Evolutionary conservation across 2,113 vertebrate genomes (phyloP).

Genomic region (Serilophus lunatus): DNA sequence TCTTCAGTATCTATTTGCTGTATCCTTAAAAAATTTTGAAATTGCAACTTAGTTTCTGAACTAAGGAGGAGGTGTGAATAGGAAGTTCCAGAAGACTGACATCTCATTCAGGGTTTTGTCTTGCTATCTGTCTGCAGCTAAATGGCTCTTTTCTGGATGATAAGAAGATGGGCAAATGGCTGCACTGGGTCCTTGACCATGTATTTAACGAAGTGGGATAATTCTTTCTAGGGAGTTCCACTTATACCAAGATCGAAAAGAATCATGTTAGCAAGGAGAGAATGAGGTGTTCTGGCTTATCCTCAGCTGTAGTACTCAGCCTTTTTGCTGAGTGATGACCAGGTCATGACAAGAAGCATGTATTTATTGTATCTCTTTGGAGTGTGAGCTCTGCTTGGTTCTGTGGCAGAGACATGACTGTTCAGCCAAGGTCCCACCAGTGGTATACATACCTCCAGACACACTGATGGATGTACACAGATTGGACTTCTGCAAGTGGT

Average conservation of each 20-base stretch:
- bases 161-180: background rate
- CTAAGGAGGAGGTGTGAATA: background rate
- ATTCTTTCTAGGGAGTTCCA: background rate
- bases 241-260: background rate
- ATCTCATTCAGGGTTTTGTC: background rate
- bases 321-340: background rate
- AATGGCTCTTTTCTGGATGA: background rate
- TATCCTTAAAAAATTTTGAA: background rate
- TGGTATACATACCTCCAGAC: background rate
- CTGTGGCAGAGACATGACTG: background rate
- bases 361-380: background rate
- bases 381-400: background rate
- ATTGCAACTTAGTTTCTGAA: background rate
- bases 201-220: background rate
- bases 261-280: background rate
- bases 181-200: background rate
- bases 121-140: background rate
- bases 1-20: background rate
- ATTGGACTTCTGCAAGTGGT: background rate
- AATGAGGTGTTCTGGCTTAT: background rate
- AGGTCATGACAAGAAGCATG: background rate
- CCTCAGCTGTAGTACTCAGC: background rate
- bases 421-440: background rate
- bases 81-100: background rate
- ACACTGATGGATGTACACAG: background rate